Evolutionary conservation across 2,113 vertebrate genomes (phyloP).

Genomic region (Dryoscopus gambensis): DNA sequence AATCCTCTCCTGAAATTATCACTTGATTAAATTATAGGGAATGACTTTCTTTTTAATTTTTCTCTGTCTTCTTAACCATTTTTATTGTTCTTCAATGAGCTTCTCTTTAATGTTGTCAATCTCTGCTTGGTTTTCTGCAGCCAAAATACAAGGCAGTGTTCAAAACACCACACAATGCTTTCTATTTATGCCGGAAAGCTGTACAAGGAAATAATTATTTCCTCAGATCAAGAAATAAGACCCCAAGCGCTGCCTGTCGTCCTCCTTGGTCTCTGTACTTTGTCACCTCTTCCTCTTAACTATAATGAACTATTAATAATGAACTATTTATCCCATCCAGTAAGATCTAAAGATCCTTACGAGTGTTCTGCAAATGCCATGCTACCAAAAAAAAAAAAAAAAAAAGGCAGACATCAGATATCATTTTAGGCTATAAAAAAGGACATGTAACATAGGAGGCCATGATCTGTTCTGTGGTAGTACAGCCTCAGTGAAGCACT

Average conservation of each 20-base stretch:
- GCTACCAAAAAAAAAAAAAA: neutral
- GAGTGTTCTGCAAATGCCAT: neutral
- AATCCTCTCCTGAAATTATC: constrained; percentile 29
- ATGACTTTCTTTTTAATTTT: neutral
- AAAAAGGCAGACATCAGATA: neutral
- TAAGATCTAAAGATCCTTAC: neutral
- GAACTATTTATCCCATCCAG: neutral
- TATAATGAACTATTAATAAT: no score
- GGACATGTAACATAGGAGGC: neutral
- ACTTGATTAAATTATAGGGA: constrained; percentile 28
- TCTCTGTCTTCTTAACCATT: neutral
- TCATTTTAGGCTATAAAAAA: neutral
- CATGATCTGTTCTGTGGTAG: neutral
- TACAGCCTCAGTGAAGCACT: neutral
- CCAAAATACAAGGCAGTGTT: neutral
- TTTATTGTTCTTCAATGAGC: neutral
- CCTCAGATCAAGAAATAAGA: neutral
- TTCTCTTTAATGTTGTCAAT: neutral
- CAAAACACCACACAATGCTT: neutral
- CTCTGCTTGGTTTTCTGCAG: neutral
- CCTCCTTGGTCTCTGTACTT: neutral
- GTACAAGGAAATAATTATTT: neutral
- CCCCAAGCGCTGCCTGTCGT: neutral
- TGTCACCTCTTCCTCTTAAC: neutral
- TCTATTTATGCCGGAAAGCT: neutral